Percentiles rank a stretch among this genome's conserved stretches.
Conservation (phyloP, 2,797 vertebrate genomes). For the Scyliorhinus canicula region DNA sequence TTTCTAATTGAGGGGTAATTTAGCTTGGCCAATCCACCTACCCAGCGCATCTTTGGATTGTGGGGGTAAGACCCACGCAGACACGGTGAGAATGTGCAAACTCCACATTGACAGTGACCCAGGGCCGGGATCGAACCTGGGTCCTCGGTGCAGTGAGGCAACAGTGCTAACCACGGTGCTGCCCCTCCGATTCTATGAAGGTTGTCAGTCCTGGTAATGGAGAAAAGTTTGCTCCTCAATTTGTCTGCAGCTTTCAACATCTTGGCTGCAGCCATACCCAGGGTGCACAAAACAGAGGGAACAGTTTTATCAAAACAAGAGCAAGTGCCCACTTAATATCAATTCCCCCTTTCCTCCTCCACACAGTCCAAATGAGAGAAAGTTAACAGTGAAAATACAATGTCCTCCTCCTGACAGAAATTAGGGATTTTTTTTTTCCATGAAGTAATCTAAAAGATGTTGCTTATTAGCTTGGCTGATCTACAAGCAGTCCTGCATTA, state of each 20-base stretch:
- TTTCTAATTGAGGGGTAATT: too few relatives aligned
- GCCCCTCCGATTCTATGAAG: background rate
- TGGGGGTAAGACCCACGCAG: too few relatives aligned
- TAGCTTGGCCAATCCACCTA: too few relatives aligned
- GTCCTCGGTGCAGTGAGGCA: too few relatives aligned
- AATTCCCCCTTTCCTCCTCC: background rate
- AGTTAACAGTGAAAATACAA: background rate
- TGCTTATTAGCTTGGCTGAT: conserved; percentile 5
- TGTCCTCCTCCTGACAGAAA: background rate
- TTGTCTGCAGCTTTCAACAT: background rate
- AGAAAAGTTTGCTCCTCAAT: background rate
- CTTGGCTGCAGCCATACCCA: background rate
- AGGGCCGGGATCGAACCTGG: too few relatives aligned
- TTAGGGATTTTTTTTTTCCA: background rate
- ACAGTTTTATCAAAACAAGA: background rate
- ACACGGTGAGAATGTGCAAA: too few relatives aligned
- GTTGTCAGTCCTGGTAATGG: background rate
- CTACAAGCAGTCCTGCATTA: background rate
- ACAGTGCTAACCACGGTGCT: too few relatives aligned
- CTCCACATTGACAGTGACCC: too few relatives aligned
- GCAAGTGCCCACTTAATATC: background rate
- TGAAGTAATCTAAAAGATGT: background rate
- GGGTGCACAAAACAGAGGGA: background rate
- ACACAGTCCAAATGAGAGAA: background rate
- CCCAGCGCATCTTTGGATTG: too few relatives aligned